phyloP scores from a whole-genome alignment of 2,113 vertebrate species.

The Camarhynchus parvulus region DNA sequence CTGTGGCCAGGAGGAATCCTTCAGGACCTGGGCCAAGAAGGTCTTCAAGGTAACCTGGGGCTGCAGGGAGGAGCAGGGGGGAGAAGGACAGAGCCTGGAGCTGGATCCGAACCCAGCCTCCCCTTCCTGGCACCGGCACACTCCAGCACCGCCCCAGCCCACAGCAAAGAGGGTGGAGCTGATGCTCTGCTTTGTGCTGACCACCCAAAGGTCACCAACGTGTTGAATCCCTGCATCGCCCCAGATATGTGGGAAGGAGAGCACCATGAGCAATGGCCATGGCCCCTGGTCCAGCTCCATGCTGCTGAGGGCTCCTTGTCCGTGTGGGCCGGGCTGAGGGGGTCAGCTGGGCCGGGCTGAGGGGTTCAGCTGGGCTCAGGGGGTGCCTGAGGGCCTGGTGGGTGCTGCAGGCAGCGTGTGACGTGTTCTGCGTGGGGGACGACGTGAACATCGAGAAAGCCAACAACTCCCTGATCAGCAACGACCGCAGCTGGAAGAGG shows the following conservation, averaged over 20 bases:
- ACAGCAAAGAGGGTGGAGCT: not conserved
- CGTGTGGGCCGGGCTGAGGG: not conserved
- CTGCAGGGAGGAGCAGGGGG: not conserved
- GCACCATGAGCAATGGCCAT: fast-evolving
- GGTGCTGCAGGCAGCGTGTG: conserved; percentile 89
- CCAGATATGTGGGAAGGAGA: not conserved
- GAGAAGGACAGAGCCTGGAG: not conserved
- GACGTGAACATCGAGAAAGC: conserved; percentile 98
- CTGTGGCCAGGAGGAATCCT: conserved; percentile 96
- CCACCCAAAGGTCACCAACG: fast-evolving
- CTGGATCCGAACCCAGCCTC: not conserved
- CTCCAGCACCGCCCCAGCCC: fast-evolving
- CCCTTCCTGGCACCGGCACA: not conserved
- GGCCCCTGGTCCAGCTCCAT: not conserved
- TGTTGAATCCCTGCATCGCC: fast-evolving
- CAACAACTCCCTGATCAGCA: conserved; percentile 95
- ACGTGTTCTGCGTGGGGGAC: conserved; percentile 97
- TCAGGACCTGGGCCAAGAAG: conserved; percentile 98
- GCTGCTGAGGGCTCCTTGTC: fast-evolving
- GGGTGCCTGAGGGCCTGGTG: not conserved
- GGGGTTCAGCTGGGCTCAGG: not conserved
- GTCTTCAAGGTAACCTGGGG: conserved; percentile 90
- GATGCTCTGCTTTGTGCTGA: fast-evolving
- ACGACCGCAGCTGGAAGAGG: conserved; percentile 97
- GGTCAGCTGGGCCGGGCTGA: fast-evolving